phyloP scores from a whole-genome alignment of 1,140 invertebrate species.

The Tetramorium alpestre region DNA sequence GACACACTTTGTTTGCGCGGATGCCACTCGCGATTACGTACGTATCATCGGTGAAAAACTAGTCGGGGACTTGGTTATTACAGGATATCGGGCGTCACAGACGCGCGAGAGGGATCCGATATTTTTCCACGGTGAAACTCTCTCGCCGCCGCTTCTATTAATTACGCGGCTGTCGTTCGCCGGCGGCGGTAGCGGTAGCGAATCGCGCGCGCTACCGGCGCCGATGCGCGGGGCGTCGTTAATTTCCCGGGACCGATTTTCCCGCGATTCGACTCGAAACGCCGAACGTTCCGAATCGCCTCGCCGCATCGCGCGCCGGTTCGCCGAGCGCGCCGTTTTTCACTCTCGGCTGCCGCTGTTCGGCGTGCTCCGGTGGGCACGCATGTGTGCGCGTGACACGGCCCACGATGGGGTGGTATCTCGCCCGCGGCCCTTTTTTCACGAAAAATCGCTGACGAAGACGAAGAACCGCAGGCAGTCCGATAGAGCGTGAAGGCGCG shows the following conservation, averaged over 20 bases:
- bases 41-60: background rate
- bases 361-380: background rate
- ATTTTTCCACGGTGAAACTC: constrained; percentile 62
- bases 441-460: constrained; percentile 72
- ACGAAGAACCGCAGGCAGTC: constrained; percentile 61
- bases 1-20: background rate
- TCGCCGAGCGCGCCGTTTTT: constrained; percentile 62
- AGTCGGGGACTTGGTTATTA: constrained; percentile 7
- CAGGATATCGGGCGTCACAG: background rate
- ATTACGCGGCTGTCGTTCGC: constrained; percentile 64
- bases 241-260: constrained; percentile 62
- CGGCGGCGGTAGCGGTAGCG: background rate
- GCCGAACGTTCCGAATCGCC: constrained; percentile 36
- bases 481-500: constrained; percentile 71
- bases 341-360: constrained; percentile 49
- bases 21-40: constrained; percentile 1
- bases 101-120: background rate
- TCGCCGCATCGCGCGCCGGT: constrained; percentile 20
- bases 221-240: constrained; percentile 54
- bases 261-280: constrained; percentile 48
- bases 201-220: constrained; percentile 17
- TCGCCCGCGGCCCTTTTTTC: constrained; percentile 43
- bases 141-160: constrained; percentile 63
- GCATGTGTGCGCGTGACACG: constrained; percentile 43
- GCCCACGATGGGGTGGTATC: constrained; percentile 29